These are phyloP conservation scores for Lycorma delicatula DNA, from an alignment of 1,140 invertebrate species.

Conservation along the genomic window DNA sequence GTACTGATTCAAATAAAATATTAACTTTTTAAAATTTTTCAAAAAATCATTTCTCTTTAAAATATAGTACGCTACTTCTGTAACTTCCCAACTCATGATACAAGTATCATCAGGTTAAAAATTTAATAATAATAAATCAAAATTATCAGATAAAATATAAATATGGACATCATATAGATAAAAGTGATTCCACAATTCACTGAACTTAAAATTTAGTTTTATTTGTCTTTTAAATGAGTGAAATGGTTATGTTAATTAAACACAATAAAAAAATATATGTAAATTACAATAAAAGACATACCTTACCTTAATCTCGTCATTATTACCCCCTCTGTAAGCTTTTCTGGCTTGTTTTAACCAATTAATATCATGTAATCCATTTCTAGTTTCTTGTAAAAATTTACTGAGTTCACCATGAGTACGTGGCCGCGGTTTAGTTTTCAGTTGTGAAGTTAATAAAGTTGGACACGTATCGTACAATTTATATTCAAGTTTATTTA, in stretches of 20 bases:
- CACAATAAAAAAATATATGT: too few species aligned
- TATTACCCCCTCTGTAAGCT: conserved; percentile 5
- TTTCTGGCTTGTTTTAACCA: conserved; percentile 17
- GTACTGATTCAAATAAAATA: too few species aligned
- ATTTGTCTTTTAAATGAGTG: neutral
- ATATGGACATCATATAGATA: neutral
- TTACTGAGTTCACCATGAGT: conserved; percentile 8
- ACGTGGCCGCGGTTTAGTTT: neutral
- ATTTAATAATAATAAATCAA: neutral
- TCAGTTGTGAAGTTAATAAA: neutral
- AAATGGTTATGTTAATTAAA: too few species aligned
- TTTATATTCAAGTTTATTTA: too few species aligned
- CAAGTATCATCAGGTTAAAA: too few species aligned
- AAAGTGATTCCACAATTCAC: neutral
- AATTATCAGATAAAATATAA: neutral
- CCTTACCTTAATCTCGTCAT: conserved; percentile 17
- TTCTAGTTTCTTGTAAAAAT: conserved; percentile 18
- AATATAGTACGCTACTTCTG: too few species aligned
- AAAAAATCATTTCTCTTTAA: too few species aligned
- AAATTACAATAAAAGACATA: neutral
- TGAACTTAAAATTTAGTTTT: neutral
- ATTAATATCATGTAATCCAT: conserved; percentile 16
- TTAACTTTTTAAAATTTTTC: too few species aligned
- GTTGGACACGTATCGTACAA: neutral
- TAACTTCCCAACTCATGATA: too few species aligned